A percentile compares a stretch with the other conserved stretches of the same genome.
Evolutionary conservation across 2,113 vertebrate species (phyloP).

Genomic region (Hiodon alosoides): DNA sequence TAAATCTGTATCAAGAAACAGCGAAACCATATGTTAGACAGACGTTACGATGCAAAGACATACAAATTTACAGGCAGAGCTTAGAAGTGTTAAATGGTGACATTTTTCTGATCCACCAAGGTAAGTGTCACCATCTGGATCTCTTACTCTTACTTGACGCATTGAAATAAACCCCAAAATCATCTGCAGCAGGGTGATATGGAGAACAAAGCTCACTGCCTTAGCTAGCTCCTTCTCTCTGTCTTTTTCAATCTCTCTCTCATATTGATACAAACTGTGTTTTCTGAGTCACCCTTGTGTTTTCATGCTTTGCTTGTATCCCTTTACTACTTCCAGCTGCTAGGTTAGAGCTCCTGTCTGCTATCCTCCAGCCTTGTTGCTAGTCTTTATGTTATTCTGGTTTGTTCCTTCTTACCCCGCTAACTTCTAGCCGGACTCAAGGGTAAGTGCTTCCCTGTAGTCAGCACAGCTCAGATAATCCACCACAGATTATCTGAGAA

Average conservation of each 20-base stretch:
- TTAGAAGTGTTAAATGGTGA: too few relatives aligned
- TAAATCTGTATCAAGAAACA: too few relatives aligned
- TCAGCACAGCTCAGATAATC: slow-evolving; percentile 88
- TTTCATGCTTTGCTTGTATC: slow-evolving; percentile 75
- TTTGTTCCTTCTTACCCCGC: slow-evolving; percentile 91
- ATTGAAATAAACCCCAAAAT: slow-evolving; percentile 4
- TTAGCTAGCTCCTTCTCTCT: slow-evolving; percentile 59
- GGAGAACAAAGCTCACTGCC: slow-evolving; percentile 22
- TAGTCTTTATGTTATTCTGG: slow-evolving; percentile 97
- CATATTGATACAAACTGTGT: slow-evolving; percentile 37
- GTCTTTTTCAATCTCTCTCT: slow-evolving; percentile 61
- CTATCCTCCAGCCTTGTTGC: slow-evolving; percentile 83
- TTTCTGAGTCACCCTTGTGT: slow-evolving; percentile 61
- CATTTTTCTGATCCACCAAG: too few relatives aligned
- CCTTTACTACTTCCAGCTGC: slow-evolving; percentile 65
- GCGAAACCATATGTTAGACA: too few relatives aligned
- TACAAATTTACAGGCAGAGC: too few relatives aligned
- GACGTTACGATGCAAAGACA: too few relatives aligned
- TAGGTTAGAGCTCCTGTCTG: slow-evolving; percentile 80
- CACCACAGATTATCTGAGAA: slow-evolving; percentile 82
- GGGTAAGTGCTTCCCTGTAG: slow-evolving; percentile 91
- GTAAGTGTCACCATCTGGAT: too few relatives aligned
- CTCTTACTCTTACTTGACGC: too few relatives aligned
- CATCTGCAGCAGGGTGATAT: slow-evolving; percentile 14
- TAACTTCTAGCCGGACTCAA: slow-evolving; percentile 90